A percentile compares a stretch with the other conserved stretches of the same genome.
These are phyloP conservation scores for Trichonephila clavipes DNA, from an alignment of 1,140 invertebrate species.

Conservation along the genomic window DNA sequence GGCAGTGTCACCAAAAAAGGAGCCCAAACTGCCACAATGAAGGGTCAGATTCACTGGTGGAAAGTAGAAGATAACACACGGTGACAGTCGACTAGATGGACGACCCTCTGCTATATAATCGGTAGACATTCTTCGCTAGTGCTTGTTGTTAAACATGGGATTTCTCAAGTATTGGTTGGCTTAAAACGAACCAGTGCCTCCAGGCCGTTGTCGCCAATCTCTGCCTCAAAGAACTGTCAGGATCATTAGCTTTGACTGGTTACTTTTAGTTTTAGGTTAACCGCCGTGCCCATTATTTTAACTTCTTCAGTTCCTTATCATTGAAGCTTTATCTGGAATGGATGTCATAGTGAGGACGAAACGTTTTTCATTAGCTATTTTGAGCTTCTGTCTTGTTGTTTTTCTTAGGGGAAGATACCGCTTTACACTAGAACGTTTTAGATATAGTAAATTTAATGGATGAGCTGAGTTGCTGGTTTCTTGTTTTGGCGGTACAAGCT, in stretches of 20 bases:
- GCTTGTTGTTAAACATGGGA: constrained; percentile 44
- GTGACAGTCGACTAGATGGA: constrained; percentile 32
- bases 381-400: constrained; percentile 12
- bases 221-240: background rate
- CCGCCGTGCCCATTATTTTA: background rate
- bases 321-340: background rate
- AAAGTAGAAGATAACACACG: constrained; percentile 5
- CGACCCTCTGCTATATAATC: constrained; percentile 25
- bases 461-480: background rate
- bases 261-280: constrained; percentile 26
- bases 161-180: constrained; percentile 14
- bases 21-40: background rate
- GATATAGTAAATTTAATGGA: background rate
- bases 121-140: constrained; percentile 6
- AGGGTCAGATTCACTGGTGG: background rate
- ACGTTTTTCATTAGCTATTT: background rate
- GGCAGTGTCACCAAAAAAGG: constrained; percentile 43
- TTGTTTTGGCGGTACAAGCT: background rate
- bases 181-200: background rate
- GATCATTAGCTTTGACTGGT: constrained; percentile 26
- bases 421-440: background rate
- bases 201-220: background rate
- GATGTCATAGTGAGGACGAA: constrained; percentile 3
- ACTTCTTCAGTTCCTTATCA: constrained; percentile 8
- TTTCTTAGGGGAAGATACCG: background rate